Base-by-base conservation (phyloP, 2,888 invertebrate species). In the Zonitis immaculata region DNA sequence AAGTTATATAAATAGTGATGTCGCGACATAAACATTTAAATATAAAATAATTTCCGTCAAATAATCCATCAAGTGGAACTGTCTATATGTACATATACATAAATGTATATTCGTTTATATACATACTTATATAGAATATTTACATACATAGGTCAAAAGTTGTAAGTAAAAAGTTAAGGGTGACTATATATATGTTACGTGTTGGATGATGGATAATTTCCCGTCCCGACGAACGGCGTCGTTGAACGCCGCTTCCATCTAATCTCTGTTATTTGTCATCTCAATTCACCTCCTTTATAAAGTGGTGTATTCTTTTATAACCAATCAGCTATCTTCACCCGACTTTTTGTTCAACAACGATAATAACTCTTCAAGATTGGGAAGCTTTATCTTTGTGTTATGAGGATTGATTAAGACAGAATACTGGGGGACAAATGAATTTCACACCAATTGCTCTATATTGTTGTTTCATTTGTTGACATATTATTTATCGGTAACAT, bases 231-330 rank as follows among this genome's bases (percentile, higher is more conserved):
- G 72, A 62, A 65, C 68, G 70, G 68, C 72, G 72, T 71, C 73
- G 67, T 65, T 64, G 59, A 65, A 64, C 66, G 65, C 70, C 56
- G 64, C 68, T 70, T 66, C 62, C 58, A 59, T 67, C 67, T 74
- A 73, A 74, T 73, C 73, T 72, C 59, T 60, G 65, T 71, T 67
- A 75, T 75, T 74, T 75, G 74, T 75, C 75, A 75, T 74, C 73
- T 64, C 65, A 65, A 69, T 70, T 73, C 72, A 73, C 72, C 72
- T 73, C 72, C 73, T 72, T 69, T 73, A 72, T 73, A 71, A 71
- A 73, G 70, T 69, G 67, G 66, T 66, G 70, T 70, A 71, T 74
- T 72, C 72, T 73, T 71, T 72, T 71, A 69, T 67, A 66, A 69
- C 71, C 73, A 73, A 74, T 74, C 73, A 72, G 70, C 70, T 71